Conservation (phyloP, 2,113 vertebrate genomes). For the Rhea pennata region DNA sequence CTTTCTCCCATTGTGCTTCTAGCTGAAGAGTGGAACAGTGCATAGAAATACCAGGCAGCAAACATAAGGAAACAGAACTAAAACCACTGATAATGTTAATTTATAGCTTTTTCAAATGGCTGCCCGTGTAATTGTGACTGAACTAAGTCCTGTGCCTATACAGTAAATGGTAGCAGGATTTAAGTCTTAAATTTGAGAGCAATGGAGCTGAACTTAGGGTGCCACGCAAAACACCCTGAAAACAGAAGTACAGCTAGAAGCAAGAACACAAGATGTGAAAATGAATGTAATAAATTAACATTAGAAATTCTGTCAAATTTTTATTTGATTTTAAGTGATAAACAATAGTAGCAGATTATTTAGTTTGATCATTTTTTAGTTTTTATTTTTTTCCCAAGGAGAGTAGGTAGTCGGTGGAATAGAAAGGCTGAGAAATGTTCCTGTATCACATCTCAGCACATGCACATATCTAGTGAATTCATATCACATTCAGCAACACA, state of each 20-base stretch:
- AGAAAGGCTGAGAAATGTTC: neutral
- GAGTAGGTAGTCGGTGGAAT: neutral
- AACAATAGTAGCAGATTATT: neutral
- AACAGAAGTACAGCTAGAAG: neutral
- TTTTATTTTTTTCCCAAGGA: neutral
- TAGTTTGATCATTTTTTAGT: neutral
- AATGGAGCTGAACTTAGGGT: neutral
- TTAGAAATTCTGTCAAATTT: neutral
- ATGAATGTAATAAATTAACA: neutral
- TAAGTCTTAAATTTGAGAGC: neutral
- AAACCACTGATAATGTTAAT: slow-evolving; percentile 1
- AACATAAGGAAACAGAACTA: neutral
- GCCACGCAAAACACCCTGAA: neutral
- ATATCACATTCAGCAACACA: neutral
- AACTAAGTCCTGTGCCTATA: neutral
- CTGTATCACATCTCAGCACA: neutral
- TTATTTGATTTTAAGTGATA: neutral
- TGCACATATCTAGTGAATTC: neutral
- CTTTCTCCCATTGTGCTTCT: slow-evolving; percentile 53
- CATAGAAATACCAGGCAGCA: neutral
- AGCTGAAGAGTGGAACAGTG: slow-evolving; percentile 37
- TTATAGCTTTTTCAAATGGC: neutral
- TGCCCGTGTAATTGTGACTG: neutral
- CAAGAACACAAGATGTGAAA: neutral
- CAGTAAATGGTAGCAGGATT: neutral